Base-by-base conservation (phyloP, 2,113 vertebrate genomes). In the Ancistrus triradiatus region DNA sequence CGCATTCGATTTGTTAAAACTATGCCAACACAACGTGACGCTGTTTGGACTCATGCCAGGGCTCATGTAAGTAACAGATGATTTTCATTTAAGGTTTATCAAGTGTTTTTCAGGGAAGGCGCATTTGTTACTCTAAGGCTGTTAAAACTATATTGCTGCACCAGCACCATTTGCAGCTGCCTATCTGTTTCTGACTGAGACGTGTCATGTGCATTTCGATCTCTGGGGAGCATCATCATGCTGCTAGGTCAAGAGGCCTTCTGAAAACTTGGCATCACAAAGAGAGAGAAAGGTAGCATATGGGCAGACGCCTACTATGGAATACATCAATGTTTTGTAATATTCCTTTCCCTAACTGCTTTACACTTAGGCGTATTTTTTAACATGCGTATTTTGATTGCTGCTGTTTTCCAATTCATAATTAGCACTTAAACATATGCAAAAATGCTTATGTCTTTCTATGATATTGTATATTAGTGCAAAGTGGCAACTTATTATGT, bases 111-210 rank as follows among this genome's bases (percentile, higher is more conserved):
- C 75, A 84, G 78, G 69, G 65, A 74, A 73, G 69, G 72, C 76
- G 75, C 66, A 77, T 83, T 84, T 84, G 74, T 82, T 80, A 80
- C 80, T 67, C 83, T 83, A 75, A 80, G 73, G 80, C 80, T 83
- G 83, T 83, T 80, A 81, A 83, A 83, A 84, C 82, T 84, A 84
- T 86, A 84, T 86, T 78, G 81, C 80, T 78, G 81, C 75, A 68
- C 80, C 79, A 82, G 78, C 82, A 83, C 78, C 78, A 77, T 78
- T 69, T 75, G 71, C 76, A 68, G 68, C 74, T 79, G 78, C 72
- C 69, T 78, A 6, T 85, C 73, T 81, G 82, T 84, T 83, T 71
- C 81, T 66, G 63, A 71, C 75, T 80, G 79, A 80, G 75, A 82
- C 77, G 76, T 83, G 77, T 84, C 78, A 82, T 49, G 66, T 38